Evolutionary conservation across 2,797 vertebrate species (phyloP).

Genomic region (Otolemur crassicaudatus): DNA sequence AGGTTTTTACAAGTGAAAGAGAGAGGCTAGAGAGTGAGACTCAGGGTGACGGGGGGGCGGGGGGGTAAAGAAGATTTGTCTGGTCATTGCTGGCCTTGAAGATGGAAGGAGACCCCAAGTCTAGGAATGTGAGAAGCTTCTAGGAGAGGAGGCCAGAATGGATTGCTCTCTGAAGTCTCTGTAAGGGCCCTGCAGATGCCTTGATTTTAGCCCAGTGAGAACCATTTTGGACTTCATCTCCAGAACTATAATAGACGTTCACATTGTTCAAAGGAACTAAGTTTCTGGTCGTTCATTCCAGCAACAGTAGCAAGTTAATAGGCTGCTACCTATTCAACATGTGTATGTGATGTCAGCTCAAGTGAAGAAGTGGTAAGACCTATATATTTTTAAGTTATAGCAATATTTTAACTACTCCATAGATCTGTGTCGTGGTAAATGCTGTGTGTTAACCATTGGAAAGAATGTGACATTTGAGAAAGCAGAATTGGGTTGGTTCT

Average conservation of each 20-base stretch:
- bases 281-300: background rate
- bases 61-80: no score
- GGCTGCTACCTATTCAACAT: background rate
- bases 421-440: background rate
- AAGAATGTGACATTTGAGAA: constrained; percentile 9
- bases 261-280: background rate
- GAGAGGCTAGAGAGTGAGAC: background rate
- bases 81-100: background rate
- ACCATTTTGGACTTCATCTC: background rate
- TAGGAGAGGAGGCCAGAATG: background rate
- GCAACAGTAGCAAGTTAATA: background rate
- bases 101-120: background rate
- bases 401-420: background rate
- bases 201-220: background rate
- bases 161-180: background rate
- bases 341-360: background rate
- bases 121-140: background rate
- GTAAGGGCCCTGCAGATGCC: background rate
- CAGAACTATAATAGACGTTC: background rate
- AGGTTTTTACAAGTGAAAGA: background rate
- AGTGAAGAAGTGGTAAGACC: background rate
- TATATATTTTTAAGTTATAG: background rate
- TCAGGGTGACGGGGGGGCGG: background rate
- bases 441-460: background rate
- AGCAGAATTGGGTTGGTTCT: background rate